Conservation (phyloP, 2,797 vertebrate species). For the Scomberomorus guttatus region DNA sequence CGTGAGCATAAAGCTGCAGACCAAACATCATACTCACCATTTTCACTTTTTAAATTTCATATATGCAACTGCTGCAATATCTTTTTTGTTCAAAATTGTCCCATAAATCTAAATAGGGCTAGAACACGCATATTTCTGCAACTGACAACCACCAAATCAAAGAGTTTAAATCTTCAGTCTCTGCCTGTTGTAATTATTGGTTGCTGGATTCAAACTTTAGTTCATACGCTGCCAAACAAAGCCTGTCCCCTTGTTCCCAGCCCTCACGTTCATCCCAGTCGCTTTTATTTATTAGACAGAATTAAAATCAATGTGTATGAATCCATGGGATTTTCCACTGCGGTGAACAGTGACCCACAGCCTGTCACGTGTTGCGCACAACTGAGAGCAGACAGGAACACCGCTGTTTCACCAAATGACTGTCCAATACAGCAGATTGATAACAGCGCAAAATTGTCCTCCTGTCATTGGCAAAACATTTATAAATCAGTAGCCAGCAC, state of each 20-base stretch:
- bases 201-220: conserved; percentile 18
- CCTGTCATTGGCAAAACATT: background rate
- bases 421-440: conserved; percentile 17
- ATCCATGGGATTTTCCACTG: conserved; percentile 79
- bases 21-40: background rate
- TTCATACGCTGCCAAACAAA: conserved; percentile 34
- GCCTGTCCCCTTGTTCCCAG: conserved; percentile 25
- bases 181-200: conserved; percentile 14
- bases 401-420: conserved; percentile 27
- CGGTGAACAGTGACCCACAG: conserved; percentile 36
- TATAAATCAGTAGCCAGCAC: background rate
- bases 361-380: conserved; percentile 57
- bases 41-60: too few relatives aligned
- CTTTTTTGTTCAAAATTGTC: background rate
- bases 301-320: conserved; percentile 75
- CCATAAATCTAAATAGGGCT: background rate
- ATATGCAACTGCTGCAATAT: too few relatives aligned
- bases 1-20: background rate
- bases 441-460: conserved; percentile 12
- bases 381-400: conserved; percentile 25
- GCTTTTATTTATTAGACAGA: conserved; percentile 60
- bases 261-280: conserved; percentile 35
- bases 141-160: background rate
- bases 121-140: background rate
- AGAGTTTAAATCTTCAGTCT: conserved; percentile 11